Percentiles rank a stretch among this genome's conserved stretches.
These are phyloP conservation scores for Macropodus opercularis DNA, from an alignment of 2,797 vertebrate species.

Conservation along the genomic window DNA sequence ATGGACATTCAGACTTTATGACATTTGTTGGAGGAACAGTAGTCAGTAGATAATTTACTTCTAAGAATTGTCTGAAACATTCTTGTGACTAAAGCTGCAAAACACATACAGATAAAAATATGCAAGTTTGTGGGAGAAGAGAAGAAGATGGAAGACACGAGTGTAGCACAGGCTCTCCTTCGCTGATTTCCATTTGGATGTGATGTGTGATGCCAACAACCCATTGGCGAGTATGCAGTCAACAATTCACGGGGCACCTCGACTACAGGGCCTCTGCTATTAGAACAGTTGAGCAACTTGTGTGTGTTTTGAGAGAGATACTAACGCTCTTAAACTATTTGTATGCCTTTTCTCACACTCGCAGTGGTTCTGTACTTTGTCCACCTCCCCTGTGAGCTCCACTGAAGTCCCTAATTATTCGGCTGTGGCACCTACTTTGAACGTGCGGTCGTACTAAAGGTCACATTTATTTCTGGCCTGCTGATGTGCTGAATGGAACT, in stretches of 20 bases:
- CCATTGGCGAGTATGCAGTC: conserved; percentile 50
- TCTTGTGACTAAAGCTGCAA: conserved; percentile 2
- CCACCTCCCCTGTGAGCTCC: conserved; percentile 29
- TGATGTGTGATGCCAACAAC: conserved; percentile 31
- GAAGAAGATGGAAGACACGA: conserved; percentile 2
- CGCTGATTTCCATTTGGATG: conserved; percentile 24
- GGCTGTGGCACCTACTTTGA: conserved; percentile 57
- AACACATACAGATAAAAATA: neutral
- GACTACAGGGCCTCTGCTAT: conserved; percentile 56
- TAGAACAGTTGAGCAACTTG: conserved; percentile 40
- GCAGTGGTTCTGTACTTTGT: conserved; percentile 37
- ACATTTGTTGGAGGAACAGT: neutral
- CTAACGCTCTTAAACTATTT: conserved; percentile 7
- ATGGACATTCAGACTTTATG: neutral
- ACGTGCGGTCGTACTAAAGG: conserved; percentile 68
- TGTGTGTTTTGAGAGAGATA: conserved; percentile 9
- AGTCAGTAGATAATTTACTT: too few species aligned
- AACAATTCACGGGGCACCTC: conserved; percentile 59
- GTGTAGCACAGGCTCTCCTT: neutral
- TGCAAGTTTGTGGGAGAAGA: neutral
- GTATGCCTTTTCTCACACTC: neutral
- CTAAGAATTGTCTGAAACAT: neutral
- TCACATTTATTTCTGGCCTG: conserved; percentile 69
- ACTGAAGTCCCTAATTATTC: conserved; percentile 63
- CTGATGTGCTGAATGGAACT: conserved; percentile 56